phyloP scores from a whole-genome alignment of 2,113 vertebrate species.

The Zingel zingel region DNA sequence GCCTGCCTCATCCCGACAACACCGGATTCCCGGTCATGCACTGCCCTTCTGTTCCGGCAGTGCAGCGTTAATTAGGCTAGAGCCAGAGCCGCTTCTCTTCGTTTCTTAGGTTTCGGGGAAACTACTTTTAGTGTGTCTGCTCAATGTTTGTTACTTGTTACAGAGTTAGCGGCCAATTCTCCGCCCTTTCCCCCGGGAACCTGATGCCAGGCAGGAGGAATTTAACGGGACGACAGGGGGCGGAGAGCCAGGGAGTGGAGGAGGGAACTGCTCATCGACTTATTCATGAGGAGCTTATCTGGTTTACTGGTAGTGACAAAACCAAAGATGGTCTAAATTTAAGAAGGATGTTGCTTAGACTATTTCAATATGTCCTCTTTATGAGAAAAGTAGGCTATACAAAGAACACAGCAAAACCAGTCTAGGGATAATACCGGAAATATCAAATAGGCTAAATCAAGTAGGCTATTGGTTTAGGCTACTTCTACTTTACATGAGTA shows the following conservation, averaged over 20 bases:
- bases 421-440: too few relatives aligned
- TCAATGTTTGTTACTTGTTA: slow-evolving; percentile 44
- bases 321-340: slow-evolving; percentile 18
- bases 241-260: slow-evolving; percentile 5
- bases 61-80: slow-evolving; percentile 12
- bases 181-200: slow-evolving; percentile 70
- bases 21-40: slow-evolving; percentile 8
- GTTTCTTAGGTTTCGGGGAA: slow-evolving; percentile 35
- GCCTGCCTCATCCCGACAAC: slow-evolving; percentile 23
- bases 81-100: neutral
- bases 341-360: neutral
- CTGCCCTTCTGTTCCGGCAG: slow-evolving; percentile 1
- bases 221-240: slow-evolving; percentile 55
- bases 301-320: slow-evolving; percentile 50
- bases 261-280: slow-evolving; percentile 41
- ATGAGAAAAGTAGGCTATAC: neutral
- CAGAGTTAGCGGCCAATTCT: slow-evolving; percentile 45
- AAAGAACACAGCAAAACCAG: slow-evolving; percentile 4
- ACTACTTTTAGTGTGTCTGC: slow-evolving; percentile 8
- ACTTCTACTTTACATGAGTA: neutral
- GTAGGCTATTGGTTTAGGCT: neutral
- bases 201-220: slow-evolving; percentile 68
- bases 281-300: slow-evolving; percentile 57
- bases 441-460: neutral
- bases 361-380: neutral